phyloP scores from a whole-genome alignment of 2,113 vertebrate genomes.

The Bubo scandiacus region DNA sequence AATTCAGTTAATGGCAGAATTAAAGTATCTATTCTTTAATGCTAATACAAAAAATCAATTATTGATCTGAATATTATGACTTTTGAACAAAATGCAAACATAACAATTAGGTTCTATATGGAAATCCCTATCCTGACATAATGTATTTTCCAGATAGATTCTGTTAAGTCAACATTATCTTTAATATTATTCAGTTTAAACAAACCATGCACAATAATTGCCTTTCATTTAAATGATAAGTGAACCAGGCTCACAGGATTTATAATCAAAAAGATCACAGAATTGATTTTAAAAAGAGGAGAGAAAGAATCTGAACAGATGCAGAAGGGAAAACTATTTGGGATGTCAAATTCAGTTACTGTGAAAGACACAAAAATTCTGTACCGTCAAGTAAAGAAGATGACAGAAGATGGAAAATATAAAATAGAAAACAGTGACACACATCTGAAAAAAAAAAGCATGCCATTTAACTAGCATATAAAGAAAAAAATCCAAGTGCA shows the following conservation, averaged over 20 bases:
- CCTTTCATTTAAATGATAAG: neutral
- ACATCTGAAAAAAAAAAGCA: neutral
- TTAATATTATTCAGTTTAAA: neutral
- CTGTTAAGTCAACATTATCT: rapidly evolving
- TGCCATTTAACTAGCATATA: neutral
- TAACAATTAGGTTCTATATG: neutral
- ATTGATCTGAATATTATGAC: neutral
- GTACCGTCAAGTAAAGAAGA: neutral
- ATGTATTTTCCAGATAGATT: neutral
- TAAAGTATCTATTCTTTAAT: neutral
- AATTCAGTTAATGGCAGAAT: neutral
- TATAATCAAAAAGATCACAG: neutral
- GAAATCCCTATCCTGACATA: neutral
- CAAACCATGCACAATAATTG: neutral
- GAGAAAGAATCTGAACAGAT: neutral
- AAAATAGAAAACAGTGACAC: neutral
- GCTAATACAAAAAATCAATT: neutral
- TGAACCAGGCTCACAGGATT: neutral
- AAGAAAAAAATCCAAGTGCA: neutral
- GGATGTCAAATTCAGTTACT: neutral
- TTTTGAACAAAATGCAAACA: neutral
- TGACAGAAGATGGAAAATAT: neutral
- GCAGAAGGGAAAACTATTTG: neutral
- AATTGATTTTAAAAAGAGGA: neutral
- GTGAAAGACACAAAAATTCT: neutral